A percentile compares a stretch with the other conserved stretches of the same genome.
These are phyloP conservation scores for Sarcophaga caerulescens DNA, from an alignment of 2,888 invertebrate genomes.

Conservation along the genomic window DNA sequence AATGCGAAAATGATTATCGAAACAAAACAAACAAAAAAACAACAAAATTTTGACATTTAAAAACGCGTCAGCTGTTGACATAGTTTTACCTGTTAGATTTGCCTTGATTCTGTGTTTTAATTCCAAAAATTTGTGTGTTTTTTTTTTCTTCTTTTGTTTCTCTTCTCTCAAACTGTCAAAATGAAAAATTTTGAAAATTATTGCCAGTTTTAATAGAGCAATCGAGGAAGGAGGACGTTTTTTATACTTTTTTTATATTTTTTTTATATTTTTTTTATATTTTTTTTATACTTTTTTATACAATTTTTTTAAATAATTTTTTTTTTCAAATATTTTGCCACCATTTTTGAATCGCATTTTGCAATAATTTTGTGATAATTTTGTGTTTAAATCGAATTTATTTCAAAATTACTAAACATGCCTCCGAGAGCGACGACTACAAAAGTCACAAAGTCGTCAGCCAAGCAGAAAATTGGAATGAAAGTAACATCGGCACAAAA, in stretches of 20 bases:
- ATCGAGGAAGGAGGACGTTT: background rate
- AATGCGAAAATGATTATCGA: no score
- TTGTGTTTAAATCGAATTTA: background rate
- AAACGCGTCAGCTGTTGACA: no score
- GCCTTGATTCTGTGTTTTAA: no score
- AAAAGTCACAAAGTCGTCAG: background rate
- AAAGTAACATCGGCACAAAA: no score
- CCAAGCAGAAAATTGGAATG: no score
- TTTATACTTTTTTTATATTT: conserved; percentile 14
- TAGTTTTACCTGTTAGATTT: no score
- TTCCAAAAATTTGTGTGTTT: background rate
- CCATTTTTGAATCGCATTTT: background rate
- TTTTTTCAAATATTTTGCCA: background rate
- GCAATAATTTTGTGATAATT: background rate
- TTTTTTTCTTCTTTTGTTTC: background rate
- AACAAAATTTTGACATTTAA: no score
- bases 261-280: conserved; percentile 19
- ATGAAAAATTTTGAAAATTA: background rate
- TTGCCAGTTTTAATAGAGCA: background rate
- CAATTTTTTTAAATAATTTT: background rate
- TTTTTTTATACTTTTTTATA: conserved; percentile 20
- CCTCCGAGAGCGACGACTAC: background rate
- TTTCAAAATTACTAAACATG: conserved; percentile 31
- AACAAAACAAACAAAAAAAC: no score
- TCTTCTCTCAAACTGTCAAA: no score